Evolutionary conservation across 2,888 invertebrate species (phyloP), one percentile per base, ranked within the genome.

Genomic region (Deladenus siricidicola): DNA sequence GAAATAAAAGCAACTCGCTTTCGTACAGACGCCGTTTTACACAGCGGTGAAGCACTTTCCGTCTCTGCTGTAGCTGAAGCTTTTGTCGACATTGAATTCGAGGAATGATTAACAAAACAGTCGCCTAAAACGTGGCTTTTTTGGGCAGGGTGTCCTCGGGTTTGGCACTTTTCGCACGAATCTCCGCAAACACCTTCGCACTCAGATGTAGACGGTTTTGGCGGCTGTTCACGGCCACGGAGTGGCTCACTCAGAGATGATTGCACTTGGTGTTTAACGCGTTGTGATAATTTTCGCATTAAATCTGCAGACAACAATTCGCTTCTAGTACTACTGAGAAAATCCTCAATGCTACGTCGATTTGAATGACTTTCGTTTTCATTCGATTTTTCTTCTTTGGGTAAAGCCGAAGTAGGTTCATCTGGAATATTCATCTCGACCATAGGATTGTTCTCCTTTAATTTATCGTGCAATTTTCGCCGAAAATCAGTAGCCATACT

Each of bases 221-320:
- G 23, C 10, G 24, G 24, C 23, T 50, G 23, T 4, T 49, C 42
- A 17, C 39, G 34, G 3, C 30, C 39, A 19, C 50, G 55, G 21
- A 64, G 29, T 14, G 64, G 64, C 29, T 67, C 65, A 29, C 66
- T 66, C 39, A 66, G 39, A 3, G 66, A 62, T 17, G 30, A 49
- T 50, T 60, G 58, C 2, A 60, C 62, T 47, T 62, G 34, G 26
- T 42, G 17, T 42, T 61, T 59, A 43, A 58, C 52, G 4, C 29
- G 34, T 17, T 58, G 50, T 19, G 58, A 58, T 24, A 58, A 50
- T 24, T 58, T 58, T n/a, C 58, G 58, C 26, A 58, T 58, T 51
- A 58, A 24, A n/a, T 17, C 42, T 6, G 49, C 28, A 6, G 55
- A 21, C 8, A 21, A n/a, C 14, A 34, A 39, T 14, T 52, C 42